Evolutionary conservation across 2,797 vertebrate genomes (phyloP), one percentile per base, ranked within the genome.

Genomic region (Hylomyscus alleni): DNA sequence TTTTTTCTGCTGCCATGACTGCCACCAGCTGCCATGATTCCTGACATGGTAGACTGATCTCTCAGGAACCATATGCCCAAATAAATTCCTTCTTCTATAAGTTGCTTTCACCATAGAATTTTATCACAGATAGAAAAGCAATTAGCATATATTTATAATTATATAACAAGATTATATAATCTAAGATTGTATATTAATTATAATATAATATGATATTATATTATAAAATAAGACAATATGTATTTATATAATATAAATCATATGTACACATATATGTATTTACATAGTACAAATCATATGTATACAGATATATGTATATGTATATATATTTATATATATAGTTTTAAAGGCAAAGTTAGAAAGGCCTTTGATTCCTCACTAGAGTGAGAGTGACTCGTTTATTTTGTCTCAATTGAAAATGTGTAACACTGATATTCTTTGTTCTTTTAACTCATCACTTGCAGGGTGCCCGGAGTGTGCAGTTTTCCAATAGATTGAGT

Each of bases 321-420:
- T 34, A 6, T n/a, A 82, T 24, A 37, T 14, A 34, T 47, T 10
- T 8, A 78, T 3, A 44, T 44, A 17, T 40, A 83, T 40, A 62
- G 47, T 44, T 83, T 83, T 83, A 62, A 65, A 29, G 31, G 24
- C 11, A 86, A 76, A 86, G 65, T 15, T 73, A 24, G 17, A 80
- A 78, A 92, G 14, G 1, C 67, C 77, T 89, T n/a, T 50, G 54
- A 15, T 5, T 85, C 14, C 3, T n/a, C 37, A 76, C 13, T 12
- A 77, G 77, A 72, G 88, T 20, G 31, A 9, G 19, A 81, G 62
- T 89, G 69, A 92, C 40, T 72, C 24, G 62, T 10, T 76, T 92
- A 77, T 83, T 67, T 94, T 80, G 14, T 40, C 86, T 17, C 4
- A 47, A 76, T 94, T 92, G 91, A 83, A 65, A 91, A 80, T 89